These are phyloP conservation scores for Papilio dardanus DNA, from an alignment of 1,140 invertebrate genomes.

Conservation along the genomic window DNA sequence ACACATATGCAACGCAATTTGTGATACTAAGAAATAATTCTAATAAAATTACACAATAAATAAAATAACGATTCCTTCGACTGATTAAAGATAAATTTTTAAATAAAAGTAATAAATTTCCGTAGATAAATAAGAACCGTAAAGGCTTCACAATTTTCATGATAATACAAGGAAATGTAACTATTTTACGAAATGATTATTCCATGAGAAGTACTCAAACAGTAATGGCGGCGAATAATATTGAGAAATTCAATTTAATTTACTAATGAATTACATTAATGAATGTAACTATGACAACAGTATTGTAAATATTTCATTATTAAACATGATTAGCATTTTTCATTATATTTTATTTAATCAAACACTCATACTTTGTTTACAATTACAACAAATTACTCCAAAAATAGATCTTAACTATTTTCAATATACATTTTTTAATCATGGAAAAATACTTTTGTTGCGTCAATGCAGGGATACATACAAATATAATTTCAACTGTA, in stretches of 20 bases:
- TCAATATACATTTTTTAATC: no score
- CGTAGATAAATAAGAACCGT: neutral
- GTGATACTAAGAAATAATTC: neutral
- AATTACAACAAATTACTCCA: no score
- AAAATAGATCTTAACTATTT: no score
- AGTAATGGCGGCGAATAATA: neutral
- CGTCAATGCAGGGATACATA: no score
- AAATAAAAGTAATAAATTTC: neutral
- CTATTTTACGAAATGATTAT: neutral
- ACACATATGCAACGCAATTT: neutral
- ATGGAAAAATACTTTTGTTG: no score
- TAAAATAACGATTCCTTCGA: neutral
- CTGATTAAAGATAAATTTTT: constrained; percentile 1
- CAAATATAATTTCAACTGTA: no score
- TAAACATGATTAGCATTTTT: neutral
- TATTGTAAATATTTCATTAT: constrained; percentile 2
- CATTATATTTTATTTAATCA: neutral
- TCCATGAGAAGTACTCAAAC: neutral
- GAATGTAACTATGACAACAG: neutral
- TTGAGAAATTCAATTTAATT: neutral
- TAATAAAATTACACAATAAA: neutral
- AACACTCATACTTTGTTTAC: neutral
- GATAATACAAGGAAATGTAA: neutral
- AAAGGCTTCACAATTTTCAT: constrained; percentile 16
- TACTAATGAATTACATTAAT: neutral